phyloP scores from a whole-genome alignment of 1,140 invertebrate genomes.

The Conopomorpha cramerella region DNA sequence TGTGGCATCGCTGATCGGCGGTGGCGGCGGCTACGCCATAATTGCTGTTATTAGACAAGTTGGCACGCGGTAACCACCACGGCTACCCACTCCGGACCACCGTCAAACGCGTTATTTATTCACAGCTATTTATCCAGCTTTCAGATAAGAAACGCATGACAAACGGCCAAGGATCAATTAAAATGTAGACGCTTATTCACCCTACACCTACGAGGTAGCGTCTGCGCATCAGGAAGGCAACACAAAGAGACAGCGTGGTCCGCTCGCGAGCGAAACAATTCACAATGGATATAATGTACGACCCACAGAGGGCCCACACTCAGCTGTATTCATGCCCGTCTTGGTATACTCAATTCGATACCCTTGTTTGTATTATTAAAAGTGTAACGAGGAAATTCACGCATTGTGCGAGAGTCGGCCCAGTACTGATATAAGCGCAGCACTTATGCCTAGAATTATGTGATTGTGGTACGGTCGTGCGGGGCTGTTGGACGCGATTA shows the following conservation, averaged over 20 bases:
- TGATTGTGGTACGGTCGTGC: no score
- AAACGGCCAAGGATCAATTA: conserved; percentile 10
- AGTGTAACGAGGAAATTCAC: conserved; percentile 10
- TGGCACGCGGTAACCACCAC: conserved; percentile 20
- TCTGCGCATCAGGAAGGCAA: no score
- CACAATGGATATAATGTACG: conserved; percentile 16
- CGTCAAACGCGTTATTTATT: conserved; percentile 10
- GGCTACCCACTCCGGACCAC: conserved; percentile 11
- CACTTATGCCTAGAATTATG: not conserved
- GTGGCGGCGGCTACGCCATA: conserved; percentile 26
- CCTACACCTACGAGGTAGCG: no score
- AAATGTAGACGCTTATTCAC: conserved; percentile 5
- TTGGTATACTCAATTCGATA: conserved; percentile 6
- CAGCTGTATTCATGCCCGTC: conserved; percentile 4
- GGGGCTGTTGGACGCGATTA: no score
- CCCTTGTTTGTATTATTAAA: conserved; percentile 11
- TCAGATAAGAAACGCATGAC: conserved; percentile 6
- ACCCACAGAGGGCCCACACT: conserved; percentile 19
- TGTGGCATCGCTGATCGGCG: conserved; percentile 14
- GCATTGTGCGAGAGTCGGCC: conserved; percentile 3
- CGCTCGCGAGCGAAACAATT: conserved; percentile 23
- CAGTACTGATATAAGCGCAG: not conserved
- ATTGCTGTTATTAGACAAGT: conserved; percentile 47
- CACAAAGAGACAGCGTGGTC: no score
- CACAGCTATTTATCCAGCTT: conserved; percentile 6